Evolutionary conservation across 2,888 invertebrate genomes (phyloP), one percentile per base, ranked within the genome.

Genomic region (Thelaira solivaga): DNA sequence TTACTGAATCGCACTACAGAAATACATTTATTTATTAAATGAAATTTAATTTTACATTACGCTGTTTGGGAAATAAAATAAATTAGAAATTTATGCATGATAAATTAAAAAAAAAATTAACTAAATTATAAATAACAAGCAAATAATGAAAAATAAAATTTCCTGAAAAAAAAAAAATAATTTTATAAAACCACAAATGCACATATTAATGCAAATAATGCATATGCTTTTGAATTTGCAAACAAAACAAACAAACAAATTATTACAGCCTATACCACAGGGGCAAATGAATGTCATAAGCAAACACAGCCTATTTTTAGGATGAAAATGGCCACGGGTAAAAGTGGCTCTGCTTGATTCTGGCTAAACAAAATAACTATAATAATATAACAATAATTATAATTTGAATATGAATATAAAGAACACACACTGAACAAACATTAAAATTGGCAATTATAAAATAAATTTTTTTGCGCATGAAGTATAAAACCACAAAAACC

Each of bases 201-300:
- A 65, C 57, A 67, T 53, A 59, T 78, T 59, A 73, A 51, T 69
- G 68, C 64, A 68, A 68, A 69, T 69, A 77, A 72, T 49, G 49
- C 45, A 71, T 53, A 69, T 29, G 62, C 13, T 45, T 49, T 22
- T 11, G 18, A n/a, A 20, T 8, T n/a, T n/a, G n/a, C n/a, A n/a
- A n/a, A n/a, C n/a, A n/a, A n/a, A n/a, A n/a, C 6, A 16, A 13
- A 26, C 34, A 57, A 34, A 45, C 24, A n/a, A 47, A 24, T 22
- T 16, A 59, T 49, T 62, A 69, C 49, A 73, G 68, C 73, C 49
- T 73, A 77, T 22, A 59, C 68, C 68, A 24, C 62, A 74, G 77
- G 78, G 53, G 59, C 64, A 57, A 49, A 64, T 43, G 24, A 49
- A 64, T 69, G 74, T 61, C 69, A 78, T 65, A 65, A 69, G 39